phyloP scores from a whole-genome alignment of 1,140 invertebrate species.

The Proctacanthus coquilletti region DNA sequence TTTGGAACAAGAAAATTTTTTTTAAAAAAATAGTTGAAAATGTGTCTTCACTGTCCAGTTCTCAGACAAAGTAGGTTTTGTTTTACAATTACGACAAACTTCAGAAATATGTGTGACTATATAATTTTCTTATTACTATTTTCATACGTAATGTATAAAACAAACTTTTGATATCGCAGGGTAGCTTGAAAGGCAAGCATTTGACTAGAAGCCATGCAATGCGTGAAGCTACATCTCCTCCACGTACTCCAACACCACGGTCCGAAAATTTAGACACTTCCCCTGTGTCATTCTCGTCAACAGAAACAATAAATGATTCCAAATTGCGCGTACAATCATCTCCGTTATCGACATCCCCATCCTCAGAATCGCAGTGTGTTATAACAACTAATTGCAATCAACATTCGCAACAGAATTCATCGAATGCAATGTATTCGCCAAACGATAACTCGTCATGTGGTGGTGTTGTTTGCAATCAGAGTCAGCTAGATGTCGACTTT shows the following conservation, averaged over 20 bases:
- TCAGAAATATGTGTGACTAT: too few species aligned
- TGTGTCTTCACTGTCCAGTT: too few species aligned
- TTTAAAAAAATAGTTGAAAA: too few species aligned
- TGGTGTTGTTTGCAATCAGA: constrained; percentile 16
- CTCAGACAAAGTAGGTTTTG: too few species aligned
- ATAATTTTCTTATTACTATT: neutral
- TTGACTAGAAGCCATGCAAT: constrained; percentile 78
- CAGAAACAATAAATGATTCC: constrained; percentile 8
- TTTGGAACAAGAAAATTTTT: too few species aligned
- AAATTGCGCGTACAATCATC: constrained; percentile 13
- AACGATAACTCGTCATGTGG: neutral
- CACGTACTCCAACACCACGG: constrained; percentile 46
- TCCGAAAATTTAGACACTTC: constrained; percentile 13
- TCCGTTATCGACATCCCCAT: constrained; percentile 17
- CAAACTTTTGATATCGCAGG: constrained; percentile 19
- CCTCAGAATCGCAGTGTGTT: constrained; percentile 29
- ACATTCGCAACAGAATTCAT: constrained; percentile 13
- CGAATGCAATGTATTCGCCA: constrained; percentile 2
- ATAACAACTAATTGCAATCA: constrained; percentile 29
- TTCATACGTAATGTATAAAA: neutral
- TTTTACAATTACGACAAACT: too few species aligned
- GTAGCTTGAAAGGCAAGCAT: constrained; percentile 63
- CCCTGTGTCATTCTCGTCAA: constrained; percentile 8
- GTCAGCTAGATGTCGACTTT: constrained; percentile 20
- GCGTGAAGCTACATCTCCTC: constrained; percentile 71